Evolutionary conservation across 2,113 vertebrate genomes (phyloP).

Genomic region (Microtus oregoni): DNA sequence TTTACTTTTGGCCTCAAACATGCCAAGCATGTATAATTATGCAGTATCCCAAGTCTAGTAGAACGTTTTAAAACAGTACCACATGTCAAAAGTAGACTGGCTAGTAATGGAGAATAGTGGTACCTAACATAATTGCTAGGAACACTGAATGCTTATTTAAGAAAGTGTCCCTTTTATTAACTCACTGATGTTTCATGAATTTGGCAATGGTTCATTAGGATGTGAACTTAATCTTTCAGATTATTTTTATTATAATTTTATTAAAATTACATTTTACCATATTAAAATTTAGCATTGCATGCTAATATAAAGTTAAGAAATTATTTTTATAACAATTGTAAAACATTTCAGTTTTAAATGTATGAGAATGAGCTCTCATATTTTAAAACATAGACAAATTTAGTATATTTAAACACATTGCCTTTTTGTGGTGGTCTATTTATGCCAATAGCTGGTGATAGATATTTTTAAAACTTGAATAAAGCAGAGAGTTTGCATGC

Average conservation of each 20-base stretch:
- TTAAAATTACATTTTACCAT: neutral
- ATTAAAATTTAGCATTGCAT: neutral
- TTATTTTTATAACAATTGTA: neutral
- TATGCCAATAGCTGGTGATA: neutral
- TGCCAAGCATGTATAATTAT: neutral
- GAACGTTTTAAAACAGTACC: neutral
- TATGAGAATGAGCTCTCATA: neutral
- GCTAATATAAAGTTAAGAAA: neutral
- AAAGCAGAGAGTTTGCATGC: neutral
- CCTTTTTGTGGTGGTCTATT: neutral
- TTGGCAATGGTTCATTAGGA: neutral
- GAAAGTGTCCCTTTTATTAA: neutral
- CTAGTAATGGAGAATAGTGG: neutral
- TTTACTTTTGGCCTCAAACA: neutral
- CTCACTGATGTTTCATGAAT: neutral
- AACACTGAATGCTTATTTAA: neutral
- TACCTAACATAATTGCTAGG: neutral
- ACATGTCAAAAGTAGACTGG: neutral
- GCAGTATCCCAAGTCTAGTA: neutral
- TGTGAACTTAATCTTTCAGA: neutral
- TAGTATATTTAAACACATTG: neutral
- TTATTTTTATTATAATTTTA: neutral
- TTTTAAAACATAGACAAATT: constrained; percentile 30
- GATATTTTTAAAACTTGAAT: constrained; percentile 8
- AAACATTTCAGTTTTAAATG: constrained; percentile 45